Evolutionary conservation across 2,113 vertebrate species (phyloP).

Genomic region (Nanorana parkeri): DNA sequence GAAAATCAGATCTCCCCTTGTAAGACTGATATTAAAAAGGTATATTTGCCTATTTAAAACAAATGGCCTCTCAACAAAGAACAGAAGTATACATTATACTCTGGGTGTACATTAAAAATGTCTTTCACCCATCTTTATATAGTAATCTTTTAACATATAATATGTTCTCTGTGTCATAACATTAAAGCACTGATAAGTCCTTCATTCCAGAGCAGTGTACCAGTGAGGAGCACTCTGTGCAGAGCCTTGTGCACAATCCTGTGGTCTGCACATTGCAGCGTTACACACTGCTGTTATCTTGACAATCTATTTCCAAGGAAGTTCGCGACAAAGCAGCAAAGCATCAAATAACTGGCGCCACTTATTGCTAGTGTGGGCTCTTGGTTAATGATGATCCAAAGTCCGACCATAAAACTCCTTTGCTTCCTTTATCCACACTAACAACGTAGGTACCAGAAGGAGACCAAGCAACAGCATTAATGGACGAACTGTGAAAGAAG

Average conservation of each 20-base stretch:
- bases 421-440: slow-evolving; percentile 94
- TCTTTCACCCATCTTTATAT: slow-evolving; percentile 13
- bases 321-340: slow-evolving; percentile 6
- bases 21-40: too few relatives aligned
- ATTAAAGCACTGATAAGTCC: slow-evolving; percentile 10
- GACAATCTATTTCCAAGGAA: background rate
- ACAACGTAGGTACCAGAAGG: slow-evolving; percentile 85
- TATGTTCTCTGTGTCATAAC: background rate
- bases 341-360: slow-evolving; percentile 36
- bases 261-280: background rate
- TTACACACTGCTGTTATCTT: background rate
- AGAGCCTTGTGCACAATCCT: background rate
- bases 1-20: too few relatives aligned
- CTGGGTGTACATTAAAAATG: background rate
- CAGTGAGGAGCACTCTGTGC: slow-evolving; percentile 23
- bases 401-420: slow-evolving; percentile 92
- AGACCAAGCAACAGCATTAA: slow-evolving; percentile 93
- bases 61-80: too few relatives aligned
- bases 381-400: slow-evolving; percentile 70
- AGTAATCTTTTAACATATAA: slow-evolving; percentile 12
- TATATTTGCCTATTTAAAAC: too few relatives aligned
- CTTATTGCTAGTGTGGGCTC: background rate
- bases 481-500: slow-evolving; percentile 77
- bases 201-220: too few relatives aligned
- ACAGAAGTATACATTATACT: too few relatives aligned